A percentile compares a stretch with the other conserved stretches of the same genome.
Evolutionary conservation across 2,888 invertebrate genomes (phyloP).

Genomic region (Rhimphoctona megacephalus): DNA sequence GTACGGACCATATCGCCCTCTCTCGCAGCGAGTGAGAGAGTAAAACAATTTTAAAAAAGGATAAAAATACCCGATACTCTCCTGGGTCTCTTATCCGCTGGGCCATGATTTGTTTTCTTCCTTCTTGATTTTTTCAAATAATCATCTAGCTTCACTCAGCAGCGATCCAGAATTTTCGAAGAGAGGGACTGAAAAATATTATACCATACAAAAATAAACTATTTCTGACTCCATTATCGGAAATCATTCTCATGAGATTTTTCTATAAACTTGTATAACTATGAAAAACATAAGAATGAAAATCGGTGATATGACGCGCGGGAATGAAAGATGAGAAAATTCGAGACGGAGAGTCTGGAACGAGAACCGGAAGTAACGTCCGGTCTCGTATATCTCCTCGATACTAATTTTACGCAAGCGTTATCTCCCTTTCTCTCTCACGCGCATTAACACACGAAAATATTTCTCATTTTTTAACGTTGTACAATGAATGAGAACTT

Average conservation of each 20-base stretch:
- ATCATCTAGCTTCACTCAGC: constrained; percentile 38
- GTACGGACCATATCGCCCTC: constrained; percentile 52
- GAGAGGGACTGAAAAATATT: no score
- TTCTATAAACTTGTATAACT: background rate
- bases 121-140: constrained; percentile 8
- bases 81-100: constrained; percentile 44
- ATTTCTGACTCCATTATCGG: constrained; percentile 9
- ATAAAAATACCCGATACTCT: constrained; percentile 1
- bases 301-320: constrained; percentile 62
- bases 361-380: constrained; percentile 65
- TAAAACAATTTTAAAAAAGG: background rate
- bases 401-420: constrained; percentile 61
- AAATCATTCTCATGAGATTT: background rate
- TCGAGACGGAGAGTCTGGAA: constrained; percentile 39
- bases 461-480: background rate
- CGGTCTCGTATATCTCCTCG: constrained; percentile 62
- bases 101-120: constrained; percentile 3
- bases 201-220: constrained; percentile 12
- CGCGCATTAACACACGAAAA: background rate
- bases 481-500: background rate
- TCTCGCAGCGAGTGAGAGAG: constrained; percentile 33
- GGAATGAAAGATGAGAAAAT: constrained; percentile 47
- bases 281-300: constrained; percentile 28
- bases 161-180: background rate
- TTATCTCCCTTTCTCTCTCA: constrained; percentile 37